Evolutionary conservation across 2,888 invertebrate genomes (phyloP).

Genomic region (Drosophila putrida): DNA sequence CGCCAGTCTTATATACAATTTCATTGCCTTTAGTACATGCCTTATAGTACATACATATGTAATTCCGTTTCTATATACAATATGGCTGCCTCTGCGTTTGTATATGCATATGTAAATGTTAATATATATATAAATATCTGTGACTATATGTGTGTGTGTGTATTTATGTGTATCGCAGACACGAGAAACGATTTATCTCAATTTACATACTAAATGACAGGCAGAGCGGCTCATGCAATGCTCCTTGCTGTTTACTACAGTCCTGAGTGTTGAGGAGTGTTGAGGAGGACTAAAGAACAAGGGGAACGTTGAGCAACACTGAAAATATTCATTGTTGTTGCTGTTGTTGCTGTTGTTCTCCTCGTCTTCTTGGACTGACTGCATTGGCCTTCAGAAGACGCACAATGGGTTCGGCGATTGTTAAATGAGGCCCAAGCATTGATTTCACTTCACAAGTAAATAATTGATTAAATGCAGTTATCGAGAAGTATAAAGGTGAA

Average conservation of each 20-base stretch:
- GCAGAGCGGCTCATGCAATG: conserved; percentile 71
- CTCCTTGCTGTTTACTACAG: conserved; percentile 46
- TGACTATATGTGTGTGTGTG: conserved; percentile 28
- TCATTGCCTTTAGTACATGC: conserved; percentile 47
- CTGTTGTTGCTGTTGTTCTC: conserved; percentile 4
- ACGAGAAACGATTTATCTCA: conserved; percentile 80
- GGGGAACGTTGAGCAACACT: conserved; percentile 35
- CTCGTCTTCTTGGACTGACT: conserved; percentile 19
- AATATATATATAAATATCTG: conserved; percentile 15
- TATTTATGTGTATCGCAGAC: conserved; percentile 60
- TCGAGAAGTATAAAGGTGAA: conserved; percentile 39
- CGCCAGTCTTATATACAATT: conserved; percentile 52
- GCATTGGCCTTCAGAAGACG: conserved; percentile 28
- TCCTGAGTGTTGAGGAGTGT: conserved; percentile 3
- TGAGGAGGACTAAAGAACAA: neutral
- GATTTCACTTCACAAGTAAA: conserved; percentile 71
- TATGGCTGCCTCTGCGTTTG: conserved; percentile 21
- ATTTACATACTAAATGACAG: conserved; percentile 81
- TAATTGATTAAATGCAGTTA: conserved; percentile 65
- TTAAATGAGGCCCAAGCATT: conserved; percentile 63
- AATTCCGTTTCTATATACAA: conserved; percentile 35
- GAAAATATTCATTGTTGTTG: conserved; percentile 39
- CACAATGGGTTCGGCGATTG: conserved; percentile 55
- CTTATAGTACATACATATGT: conserved; percentile 26
- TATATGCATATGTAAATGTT: conserved; percentile 35